Evolutionary conservation across 1,140 invertebrate species (phyloP).

Genomic region (Euwallacea similis): DNA sequence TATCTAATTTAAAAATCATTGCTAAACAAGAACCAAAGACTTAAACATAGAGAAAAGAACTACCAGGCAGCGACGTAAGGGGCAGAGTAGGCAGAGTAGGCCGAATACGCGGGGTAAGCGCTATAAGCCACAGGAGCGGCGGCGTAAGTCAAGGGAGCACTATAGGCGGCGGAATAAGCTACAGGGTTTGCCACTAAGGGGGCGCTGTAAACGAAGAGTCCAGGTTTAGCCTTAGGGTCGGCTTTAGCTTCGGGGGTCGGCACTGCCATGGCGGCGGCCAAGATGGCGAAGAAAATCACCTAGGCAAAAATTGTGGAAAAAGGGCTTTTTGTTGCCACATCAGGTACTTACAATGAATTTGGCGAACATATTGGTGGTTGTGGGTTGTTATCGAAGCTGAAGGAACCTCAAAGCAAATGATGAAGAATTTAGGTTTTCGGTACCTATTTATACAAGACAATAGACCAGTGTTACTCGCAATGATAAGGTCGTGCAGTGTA

Average conservation of each 20-base stretch:
- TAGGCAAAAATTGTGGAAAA: not conserved
- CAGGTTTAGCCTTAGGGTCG: conserved; percentile 30
- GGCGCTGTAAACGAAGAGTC: conserved; percentile 19
- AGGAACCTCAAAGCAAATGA: no score
- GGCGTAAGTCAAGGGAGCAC: conserved; percentile 13
- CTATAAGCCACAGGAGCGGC: conserved; percentile 30
- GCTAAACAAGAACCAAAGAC: no score
- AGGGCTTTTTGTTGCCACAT: no score
- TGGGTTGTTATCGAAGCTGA: no score
- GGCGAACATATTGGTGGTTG: no score
- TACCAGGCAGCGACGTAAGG: conserved; percentile 14
- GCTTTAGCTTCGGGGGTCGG: conserved; percentile 33
- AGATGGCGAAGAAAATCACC: conserved; percentile 30
- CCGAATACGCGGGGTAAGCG: conserved; percentile 26
- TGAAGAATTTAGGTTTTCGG: no score
- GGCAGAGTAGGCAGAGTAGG: conserved; percentile 25
- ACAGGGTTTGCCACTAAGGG: conserved; percentile 10
- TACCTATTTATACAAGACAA: no score
- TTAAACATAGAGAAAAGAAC: not conserved
- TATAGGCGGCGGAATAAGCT: conserved; percentile 20
- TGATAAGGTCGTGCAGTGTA: not conserved
- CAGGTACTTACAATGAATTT: no score
- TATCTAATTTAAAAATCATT: no score
- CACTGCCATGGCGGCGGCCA: conserved; percentile 35
- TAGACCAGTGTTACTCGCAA: no score